Evolutionary conservation across 2,888 invertebrate species (phyloP).

Genomic region (Tenthredo scrophulariae): DNA sequence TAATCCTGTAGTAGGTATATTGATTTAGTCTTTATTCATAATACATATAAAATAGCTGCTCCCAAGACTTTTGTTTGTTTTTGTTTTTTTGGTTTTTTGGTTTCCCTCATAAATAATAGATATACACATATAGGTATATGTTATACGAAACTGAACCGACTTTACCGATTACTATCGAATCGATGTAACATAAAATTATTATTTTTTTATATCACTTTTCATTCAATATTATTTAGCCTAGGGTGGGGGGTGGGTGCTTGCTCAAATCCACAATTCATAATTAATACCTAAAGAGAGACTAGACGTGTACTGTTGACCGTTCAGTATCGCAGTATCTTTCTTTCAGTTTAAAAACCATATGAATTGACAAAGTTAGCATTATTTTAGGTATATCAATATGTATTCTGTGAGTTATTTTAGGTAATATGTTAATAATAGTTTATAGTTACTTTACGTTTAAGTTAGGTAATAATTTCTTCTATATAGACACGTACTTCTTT

Average conservation of each 20-base stretch:
- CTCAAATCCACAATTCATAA: slow-evolving; percentile 22
- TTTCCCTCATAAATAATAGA: not conserved
- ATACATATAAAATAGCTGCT: slow-evolving; percentile 42
- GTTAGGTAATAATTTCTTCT: slow-evolving; percentile 24
- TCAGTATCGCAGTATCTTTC: slow-evolving; percentile 18
- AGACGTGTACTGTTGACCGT: not conserved
- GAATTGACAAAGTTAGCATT: slow-evolving; percentile 29
- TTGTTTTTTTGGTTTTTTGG: not conserved
- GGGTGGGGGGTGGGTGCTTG: not conserved
- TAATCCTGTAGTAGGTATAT: slow-evolving; percentile 18
- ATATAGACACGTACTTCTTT: not conserved
- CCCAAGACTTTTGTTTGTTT: not conserved
- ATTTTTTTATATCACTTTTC: slow-evolving; percentile 3
- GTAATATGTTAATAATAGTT: slow-evolving; percentile 16
- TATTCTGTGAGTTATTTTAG: slow-evolving; percentile 26
- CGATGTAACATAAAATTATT: not conserved
- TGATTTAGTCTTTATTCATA: slow-evolving; percentile 4
- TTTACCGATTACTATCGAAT: not conserved
- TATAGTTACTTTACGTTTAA: slow-evolving; percentile 17
- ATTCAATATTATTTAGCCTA: slow-evolving; percentile 22
- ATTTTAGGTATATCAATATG: slow-evolving; percentile 8
- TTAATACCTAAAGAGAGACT: slow-evolving; percentile 17
- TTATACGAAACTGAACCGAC: not conserved
- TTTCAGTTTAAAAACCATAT: slow-evolving; percentile 26
- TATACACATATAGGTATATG: not conserved